Evolutionary conservation across 2,888 invertebrate genomes (phyloP), one percentile per base, ranked within the genome.

Genomic region (Cordilura impudica): DNA sequence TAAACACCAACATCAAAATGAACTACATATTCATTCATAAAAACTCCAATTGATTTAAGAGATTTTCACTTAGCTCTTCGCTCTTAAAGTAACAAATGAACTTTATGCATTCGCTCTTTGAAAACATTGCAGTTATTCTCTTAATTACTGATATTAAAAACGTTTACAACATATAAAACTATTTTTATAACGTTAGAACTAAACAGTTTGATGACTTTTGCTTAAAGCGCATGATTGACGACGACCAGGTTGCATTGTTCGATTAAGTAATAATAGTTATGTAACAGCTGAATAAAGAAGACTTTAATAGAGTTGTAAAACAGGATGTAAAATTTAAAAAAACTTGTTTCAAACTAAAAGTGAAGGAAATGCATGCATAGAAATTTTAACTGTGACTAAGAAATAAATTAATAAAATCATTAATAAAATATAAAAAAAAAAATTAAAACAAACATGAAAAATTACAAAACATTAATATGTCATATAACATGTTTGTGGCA

Each of bases 141-240:
- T 75, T 75, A 21, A 2, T 29, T 49, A 31, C n/a, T n/a, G n/a
- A 7, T 49, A 51, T 21, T 54, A 54, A 60, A 45, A 29, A 29
- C 54, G 39, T 54, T 66, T 72, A 12, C 71, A 77, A 72, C 66
- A 72, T 77, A 77, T 79, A 79, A 79, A 79, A 79, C 75, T 71
- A 72, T 72, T 75, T 66, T 78, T 79, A n/a, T 39, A 21, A 18
- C 18, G 18, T 79, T 79, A 79, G 79, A 79, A 79, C 79, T 35
- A 18, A 71, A 79, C 75, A 79, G 79, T 79, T 79, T 75, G 71
- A 79, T 79, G 79, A 72, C 71, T 79, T 75, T 79, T 71, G 71
- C 72, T 75, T 79, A 71, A 79, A 79, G 79, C 71, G 67, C 75
- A 75, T 78, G 75, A 79, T 67, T 79, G 75, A 72, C 67, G 63